phyloP scores from a whole-genome alignment of 2,113 vertebrate genomes.

The Peromyscus maniculatus region DNA sequence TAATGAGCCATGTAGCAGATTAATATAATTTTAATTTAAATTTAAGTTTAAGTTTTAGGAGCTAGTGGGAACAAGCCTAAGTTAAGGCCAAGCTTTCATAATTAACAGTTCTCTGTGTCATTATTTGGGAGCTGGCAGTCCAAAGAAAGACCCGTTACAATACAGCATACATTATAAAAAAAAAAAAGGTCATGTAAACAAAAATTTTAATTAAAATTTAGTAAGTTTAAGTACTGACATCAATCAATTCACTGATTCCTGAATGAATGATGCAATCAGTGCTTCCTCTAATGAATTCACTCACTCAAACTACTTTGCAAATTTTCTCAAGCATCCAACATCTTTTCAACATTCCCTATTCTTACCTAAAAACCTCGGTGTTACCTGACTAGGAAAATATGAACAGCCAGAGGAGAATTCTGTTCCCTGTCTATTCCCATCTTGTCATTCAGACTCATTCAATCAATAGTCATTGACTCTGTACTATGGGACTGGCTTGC shows the following conservation, averaged over 20 bases:
- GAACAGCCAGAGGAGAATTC: background rate
- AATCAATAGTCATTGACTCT: background rate
- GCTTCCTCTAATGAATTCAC: background rate
- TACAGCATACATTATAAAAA: constrained; percentile 37
- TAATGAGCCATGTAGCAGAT: too few relatives aligned
- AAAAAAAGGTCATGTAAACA: background rate
- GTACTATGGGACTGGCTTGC: background rate
- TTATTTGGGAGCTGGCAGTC: too few relatives aligned
- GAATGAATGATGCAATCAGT: background rate
- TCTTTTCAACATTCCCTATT: background rate
- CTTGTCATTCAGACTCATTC: background rate
- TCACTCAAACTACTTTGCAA: background rate
- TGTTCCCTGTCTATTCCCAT: background rate
- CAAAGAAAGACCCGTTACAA: background rate
- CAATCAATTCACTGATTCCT: too few relatives aligned
- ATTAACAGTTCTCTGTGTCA: too few relatives aligned
- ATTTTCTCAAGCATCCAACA: background rate
- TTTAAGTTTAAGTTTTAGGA: too few relatives aligned
- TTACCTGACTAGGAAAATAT: background rate
- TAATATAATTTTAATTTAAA: too few relatives aligned
- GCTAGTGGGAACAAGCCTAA: too few relatives aligned
- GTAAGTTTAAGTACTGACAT: background rate
- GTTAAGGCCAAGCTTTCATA: too few relatives aligned
- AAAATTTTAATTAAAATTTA: constrained; percentile 5
- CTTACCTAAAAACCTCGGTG: background rate